phyloP scores from a whole-genome alignment of 2,888 invertebrate species.

The Drosophila maculinotata region DNA sequence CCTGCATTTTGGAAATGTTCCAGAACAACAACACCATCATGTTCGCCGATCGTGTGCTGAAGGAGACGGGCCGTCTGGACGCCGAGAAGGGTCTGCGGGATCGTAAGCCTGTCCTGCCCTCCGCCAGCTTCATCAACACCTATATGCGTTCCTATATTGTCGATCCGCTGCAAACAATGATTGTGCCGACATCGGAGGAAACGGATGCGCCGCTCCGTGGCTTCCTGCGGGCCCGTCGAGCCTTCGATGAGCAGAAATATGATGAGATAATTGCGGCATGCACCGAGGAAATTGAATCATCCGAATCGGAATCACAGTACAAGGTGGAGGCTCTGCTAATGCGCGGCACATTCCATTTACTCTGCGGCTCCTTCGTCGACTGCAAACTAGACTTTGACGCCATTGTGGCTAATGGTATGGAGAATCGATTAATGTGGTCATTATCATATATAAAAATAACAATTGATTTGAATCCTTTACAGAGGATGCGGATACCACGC shows the following conservation, averaged over 20 bases:
- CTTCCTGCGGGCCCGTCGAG: slow-evolving; percentile 90
- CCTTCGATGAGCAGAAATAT: slow-evolving; percentile 90
- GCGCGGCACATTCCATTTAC: slow-evolving; percentile 92
- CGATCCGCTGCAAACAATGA: slow-evolving; percentile 90
- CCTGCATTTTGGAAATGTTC: slow-evolving; percentile 95
- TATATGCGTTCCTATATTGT: slow-evolving; percentile 95
- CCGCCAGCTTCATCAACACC: slow-evolving; percentile 93
- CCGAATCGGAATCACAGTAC: slow-evolving; percentile 87
- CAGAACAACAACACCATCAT: slow-evolving; percentile 91
- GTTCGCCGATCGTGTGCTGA: slow-evolving; percentile 95
- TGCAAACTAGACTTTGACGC: slow-evolving; percentile 90
- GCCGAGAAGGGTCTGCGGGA: slow-evolving; percentile 90
- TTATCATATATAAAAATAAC: not conserved
- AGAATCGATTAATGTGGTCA: not conserved
- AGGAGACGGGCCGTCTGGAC: slow-evolving; percentile 88
- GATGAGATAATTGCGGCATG: slow-evolving; percentile 92
- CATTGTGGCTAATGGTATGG: slow-evolving; percentile 88
- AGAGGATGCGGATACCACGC: slow-evolving; percentile 87
- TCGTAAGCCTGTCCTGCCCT: slow-evolving; percentile 91
- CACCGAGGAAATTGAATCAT: slow-evolving; percentile 90
- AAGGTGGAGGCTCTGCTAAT: slow-evolving; percentile 91
- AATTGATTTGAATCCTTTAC: slow-evolving; percentile 7
- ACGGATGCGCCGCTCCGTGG: slow-evolving; percentile 85
- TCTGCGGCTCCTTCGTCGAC: slow-evolving; percentile 91
- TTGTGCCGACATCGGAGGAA: slow-evolving; percentile 79